Conservation (phyloP, 2,113 vertebrate species). For the Garra rufa region DNA sequence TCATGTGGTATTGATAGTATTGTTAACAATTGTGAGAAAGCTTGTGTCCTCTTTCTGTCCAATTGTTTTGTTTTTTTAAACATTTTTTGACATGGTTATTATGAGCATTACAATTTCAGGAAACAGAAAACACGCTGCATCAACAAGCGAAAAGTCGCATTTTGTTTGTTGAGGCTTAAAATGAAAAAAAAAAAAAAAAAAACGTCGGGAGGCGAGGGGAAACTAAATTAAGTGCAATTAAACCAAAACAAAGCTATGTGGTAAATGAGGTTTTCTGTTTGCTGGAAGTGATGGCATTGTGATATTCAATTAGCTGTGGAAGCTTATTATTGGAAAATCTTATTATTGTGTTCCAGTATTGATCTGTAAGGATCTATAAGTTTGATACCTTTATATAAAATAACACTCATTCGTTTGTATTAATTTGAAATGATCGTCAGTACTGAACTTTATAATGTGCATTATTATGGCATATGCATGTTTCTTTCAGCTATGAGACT, state of each 20-base stretch:
- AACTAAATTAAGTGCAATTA: slow-evolving; percentile 79
- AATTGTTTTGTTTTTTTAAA: slow-evolving; percentile 64
- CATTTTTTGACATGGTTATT: slow-evolving; percentile 48
- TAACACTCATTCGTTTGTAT: slow-evolving; percentile 94
- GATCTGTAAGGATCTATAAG: slow-evolving; percentile 82
- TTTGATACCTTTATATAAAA: slow-evolving; percentile 92
- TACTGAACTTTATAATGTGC: slow-evolving; percentile 97
- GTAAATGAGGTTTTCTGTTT: slow-evolving; percentile 90
- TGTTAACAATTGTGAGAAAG: slow-evolving; percentile 84
- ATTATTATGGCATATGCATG: slow-evolving; percentile 94
- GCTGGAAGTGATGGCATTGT: slow-evolving; percentile 89
- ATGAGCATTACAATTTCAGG: slow-evolving; percentile 89
- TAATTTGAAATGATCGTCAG: slow-evolving; percentile 96
- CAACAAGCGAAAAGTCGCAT: slow-evolving; percentile 79
- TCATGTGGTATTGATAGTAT: slow-evolving; percentile 83
- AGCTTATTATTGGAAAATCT: slow-evolving; percentile 75
- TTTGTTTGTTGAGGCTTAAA: slow-evolving; percentile 83
- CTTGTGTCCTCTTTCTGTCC: slow-evolving; percentile 76
- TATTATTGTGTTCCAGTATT: slow-evolving; percentile 91
- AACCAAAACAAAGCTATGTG: slow-evolving; percentile 71
- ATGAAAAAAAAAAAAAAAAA: slow-evolving; percentile 68
- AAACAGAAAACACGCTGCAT: slow-evolving; percentile 90
- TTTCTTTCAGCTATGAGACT: slow-evolving; percentile 87
- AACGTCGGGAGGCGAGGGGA: slow-evolving; percentile 66
- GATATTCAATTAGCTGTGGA: slow-evolving; percentile 87